phyloP scores from a whole-genome alignment of 2,888 invertebrate species.

The Andrena camellia region DNA sequence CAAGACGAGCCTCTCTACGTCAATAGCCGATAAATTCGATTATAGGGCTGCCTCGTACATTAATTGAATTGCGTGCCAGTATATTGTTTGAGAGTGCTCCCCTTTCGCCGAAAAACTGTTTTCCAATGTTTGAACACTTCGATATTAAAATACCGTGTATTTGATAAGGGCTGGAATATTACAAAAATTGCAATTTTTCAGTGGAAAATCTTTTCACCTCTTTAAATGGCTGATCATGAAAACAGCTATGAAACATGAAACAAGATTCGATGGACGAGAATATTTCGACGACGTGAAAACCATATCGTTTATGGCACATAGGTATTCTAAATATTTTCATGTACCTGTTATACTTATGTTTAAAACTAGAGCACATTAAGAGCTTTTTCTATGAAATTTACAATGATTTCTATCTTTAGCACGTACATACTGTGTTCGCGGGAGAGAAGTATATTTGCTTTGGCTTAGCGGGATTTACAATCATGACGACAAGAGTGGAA shows the following conservation, averaged over 20 bases:
- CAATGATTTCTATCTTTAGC: slow-evolving; percentile 47
- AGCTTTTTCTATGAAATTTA: not conserved
- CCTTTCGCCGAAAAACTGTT: too few relatives aligned
- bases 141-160: not conserved
- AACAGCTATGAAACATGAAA: too few relatives aligned
- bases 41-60: slow-evolving; percentile 6
- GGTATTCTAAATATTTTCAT: not conserved
- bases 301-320: not conserved
- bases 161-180: not conserved
- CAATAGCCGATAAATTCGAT: slow-evolving; percentile 44
- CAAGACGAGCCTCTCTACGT: slow-evolving; percentile 28
- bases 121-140: not conserved
- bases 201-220: too few relatives aligned
- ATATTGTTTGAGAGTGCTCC: not conserved
- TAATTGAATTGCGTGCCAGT: slow-evolving; percentile 35
- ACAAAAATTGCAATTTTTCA: not conserved
- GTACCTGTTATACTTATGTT: not conserved
- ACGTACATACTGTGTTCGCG: slow-evolving; percentile 21
- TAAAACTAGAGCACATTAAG: not conserved
- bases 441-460: slow-evolving; percentile 32
- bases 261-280: too few relatives aligned
- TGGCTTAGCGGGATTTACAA: slow-evolving; percentile 48
- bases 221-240: too few relatives aligned
- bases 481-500: slow-evolving; percentile 34
- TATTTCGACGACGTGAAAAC: not conserved